Conservation (phyloP, 1,140 invertebrate species). For the Sipha flava region DNA sequence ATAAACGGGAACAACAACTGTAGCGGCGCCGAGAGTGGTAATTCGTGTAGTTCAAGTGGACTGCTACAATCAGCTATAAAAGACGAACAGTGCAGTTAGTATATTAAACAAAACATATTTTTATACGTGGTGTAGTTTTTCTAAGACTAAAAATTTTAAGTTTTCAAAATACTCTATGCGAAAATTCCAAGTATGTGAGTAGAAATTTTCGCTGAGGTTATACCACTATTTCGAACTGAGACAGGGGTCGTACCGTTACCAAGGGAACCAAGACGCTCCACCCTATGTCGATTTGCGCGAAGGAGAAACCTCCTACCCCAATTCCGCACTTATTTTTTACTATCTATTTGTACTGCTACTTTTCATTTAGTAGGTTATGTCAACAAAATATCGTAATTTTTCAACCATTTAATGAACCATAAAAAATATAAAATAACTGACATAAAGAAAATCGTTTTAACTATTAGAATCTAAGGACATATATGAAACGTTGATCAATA, state of each 20-base stretch:
- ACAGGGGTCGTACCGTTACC: constrained; percentile 7
- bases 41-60: constrained; percentile 23
- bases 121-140: neutral
- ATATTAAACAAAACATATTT: neutral
- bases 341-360: neutral
- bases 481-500: too few species aligned
- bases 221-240: neutral
- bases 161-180: neutral
- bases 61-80: constrained; percentile 1
- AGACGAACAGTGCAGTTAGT: constrained; percentile 24
- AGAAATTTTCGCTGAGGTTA: neutral
- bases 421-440: too few species aligned
- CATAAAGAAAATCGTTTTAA: too few species aligned
- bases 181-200: neutral
- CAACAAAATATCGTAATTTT: too few species aligned
- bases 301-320: neutral
- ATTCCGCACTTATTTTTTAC: neutral
- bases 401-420: too few species aligned
- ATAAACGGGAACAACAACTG: constrained; percentile 35
- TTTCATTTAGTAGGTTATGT: neutral
- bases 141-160: neutral
- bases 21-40: constrained; percentile 20
- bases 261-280: constrained; percentile 24
- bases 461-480: too few species aligned
- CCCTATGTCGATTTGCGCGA: neutral